Conservation (phyloP, 2,113 vertebrate species). For the Phrynosoma platyrhinos region DNA sequence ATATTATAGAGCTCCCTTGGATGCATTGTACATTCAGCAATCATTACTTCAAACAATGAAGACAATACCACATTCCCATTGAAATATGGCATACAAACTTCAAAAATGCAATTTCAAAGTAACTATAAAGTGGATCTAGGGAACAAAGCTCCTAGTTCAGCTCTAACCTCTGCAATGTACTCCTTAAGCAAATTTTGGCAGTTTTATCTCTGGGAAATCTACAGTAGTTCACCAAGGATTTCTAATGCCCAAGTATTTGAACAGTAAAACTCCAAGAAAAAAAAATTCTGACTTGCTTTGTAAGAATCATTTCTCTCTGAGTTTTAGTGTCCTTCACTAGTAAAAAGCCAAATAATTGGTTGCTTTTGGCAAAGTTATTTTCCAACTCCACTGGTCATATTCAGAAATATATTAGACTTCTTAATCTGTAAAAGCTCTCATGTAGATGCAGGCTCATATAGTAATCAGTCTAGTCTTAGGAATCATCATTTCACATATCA, state of each 20-base stretch:
- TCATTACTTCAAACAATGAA: background rate
- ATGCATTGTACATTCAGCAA: background rate
- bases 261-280: background rate
- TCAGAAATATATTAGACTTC: background rate
- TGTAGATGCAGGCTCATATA: background rate
- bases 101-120: background rate
- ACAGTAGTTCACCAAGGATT: background rate
- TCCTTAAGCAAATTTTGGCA: too few species aligned
- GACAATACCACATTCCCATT: background rate
- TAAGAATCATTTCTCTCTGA: too few species aligned
- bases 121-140: background rate
- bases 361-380: background rate
- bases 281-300: background rate
- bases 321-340: background rate
- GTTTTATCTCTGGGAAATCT: background rate
- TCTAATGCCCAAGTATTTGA: background rate
- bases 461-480: background rate
- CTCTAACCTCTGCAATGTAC: background rate
- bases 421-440: background rate
- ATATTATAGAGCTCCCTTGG: background rate
- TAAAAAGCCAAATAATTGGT: background rate
- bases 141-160: background rate
- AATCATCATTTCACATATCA: background rate
- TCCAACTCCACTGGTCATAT: background rate
- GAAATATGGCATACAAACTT: background rate